These are phyloP conservation scores for Isoperla grammatica DNA, from an alignment of 2,888 invertebrate genomes.

Conservation along the genomic window DNA sequence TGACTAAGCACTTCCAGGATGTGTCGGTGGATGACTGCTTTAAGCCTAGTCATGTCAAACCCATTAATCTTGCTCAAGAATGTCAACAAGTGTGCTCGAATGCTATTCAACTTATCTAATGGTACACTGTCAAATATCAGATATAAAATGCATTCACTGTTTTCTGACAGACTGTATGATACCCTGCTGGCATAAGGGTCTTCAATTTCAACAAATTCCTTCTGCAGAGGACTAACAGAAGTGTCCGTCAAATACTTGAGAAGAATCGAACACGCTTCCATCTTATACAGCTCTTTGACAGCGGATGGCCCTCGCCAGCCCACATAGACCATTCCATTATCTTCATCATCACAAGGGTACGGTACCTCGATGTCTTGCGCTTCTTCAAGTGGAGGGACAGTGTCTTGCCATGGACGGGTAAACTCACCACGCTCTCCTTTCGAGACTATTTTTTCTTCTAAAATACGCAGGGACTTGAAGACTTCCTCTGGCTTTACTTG, in stretches of 20 bases:
- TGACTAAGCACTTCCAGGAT: slow-evolving; percentile 62
- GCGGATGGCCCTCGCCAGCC: slow-evolving; percentile 77
- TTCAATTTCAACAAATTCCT: slow-evolving; percentile 73
- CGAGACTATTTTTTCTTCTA: slow-evolving; percentile 70
- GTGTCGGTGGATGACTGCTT: slow-evolving; percentile 64
- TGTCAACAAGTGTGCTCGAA: slow-evolving; percentile 53
- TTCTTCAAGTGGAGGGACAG: slow-evolving; percentile 57
- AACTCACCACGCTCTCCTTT: slow-evolving; percentile 55
- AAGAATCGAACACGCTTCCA: slow-evolving; percentile 61
- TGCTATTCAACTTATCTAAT: slow-evolving; percentile 55
- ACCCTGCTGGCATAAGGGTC: slow-evolving; percentile 78
- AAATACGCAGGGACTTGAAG: slow-evolving; percentile 61
- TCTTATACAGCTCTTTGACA: slow-evolving; percentile 47
- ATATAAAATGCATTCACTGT: slow-evolving; percentile 62
- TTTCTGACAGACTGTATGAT: slow-evolving; percentile 63
- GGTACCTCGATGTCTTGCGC: slow-evolving; percentile 53
- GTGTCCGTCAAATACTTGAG: slow-evolving; percentile 80
- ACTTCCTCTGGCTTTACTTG: slow-evolving; percentile 70
- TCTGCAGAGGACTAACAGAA: slow-evolving; percentile 79
- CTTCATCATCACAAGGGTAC: slow-evolving; percentile 81
- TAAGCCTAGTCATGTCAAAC: slow-evolving; percentile 71
- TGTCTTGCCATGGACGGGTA: slow-evolving; percentile 69
- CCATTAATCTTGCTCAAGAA: slow-evolving; percentile 49
- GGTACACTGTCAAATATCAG: slow-evolving; percentile 73
- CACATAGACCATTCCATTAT: slow-evolving; percentile 68